phyloP scores from a whole-genome alignment of 2,113 vertebrate species.

The Lamprologus ornatipinnis region DNA sequence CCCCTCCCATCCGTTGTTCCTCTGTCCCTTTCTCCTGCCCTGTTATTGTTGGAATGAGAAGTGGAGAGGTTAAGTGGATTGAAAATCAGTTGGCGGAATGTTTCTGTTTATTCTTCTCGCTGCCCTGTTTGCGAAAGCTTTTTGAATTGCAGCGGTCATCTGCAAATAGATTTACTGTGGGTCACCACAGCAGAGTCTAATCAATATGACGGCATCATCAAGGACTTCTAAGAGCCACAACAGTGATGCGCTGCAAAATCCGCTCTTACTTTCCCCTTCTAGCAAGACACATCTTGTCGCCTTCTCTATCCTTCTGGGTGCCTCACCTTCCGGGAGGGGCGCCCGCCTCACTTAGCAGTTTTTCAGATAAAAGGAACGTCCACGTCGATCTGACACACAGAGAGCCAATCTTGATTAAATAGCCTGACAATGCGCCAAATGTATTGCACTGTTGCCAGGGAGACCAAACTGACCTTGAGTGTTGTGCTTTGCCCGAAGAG shows the following conservation, averaged over 20 bases:
- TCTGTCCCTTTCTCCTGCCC: constrained; percentile 19
- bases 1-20: constrained; percentile 6
- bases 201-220: constrained; percentile 61
- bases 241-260: not conserved
- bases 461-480: constrained; percentile 65
- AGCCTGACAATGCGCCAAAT: constrained; percentile 63
- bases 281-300: not conserved
- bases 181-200: constrained; percentile 40
- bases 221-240: constrained; percentile 34
- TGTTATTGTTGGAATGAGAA: constrained; percentile 50
- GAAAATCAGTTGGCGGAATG: constrained; percentile 51
- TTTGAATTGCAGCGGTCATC: constrained; percentile 31
- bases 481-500: constrained; percentile 28
- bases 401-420: constrained; percentile 60
- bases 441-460: constrained; percentile 62
- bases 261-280: not conserved
- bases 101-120: constrained; percentile 34
- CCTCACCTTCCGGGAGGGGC: constrained; percentile 21
- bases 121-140: constrained; percentile 7
- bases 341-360: constrained; percentile 53
- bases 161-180: constrained; percentile 49
- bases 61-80: constrained; percentile 65
- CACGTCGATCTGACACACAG: constrained; percentile 39
- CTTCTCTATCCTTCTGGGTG: not conserved
- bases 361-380: constrained; percentile 53